These are phyloP conservation scores for Colistium nudipinnis DNA, from an alignment of 2,113 vertebrate genomes.

Conservation along the genomic window DNA sequence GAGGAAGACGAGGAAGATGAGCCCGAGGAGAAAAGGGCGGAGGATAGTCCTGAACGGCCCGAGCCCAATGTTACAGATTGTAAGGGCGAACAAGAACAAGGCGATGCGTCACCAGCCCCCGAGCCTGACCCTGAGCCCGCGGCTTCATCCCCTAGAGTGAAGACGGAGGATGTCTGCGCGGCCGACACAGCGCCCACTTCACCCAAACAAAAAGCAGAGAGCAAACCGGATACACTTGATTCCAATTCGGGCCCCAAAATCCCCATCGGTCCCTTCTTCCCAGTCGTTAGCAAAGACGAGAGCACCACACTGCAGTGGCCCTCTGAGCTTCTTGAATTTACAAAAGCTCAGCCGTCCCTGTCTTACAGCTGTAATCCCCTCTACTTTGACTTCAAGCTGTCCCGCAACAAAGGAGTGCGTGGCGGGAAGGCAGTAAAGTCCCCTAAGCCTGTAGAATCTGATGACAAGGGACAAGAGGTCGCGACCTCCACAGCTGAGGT, in stretches of 20 bases:
- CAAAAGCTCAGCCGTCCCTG: constrained; percentile 90
- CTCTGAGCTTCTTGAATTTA: constrained; percentile 95
- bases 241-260: constrained; percentile 86
- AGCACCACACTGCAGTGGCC: constrained; percentile 98
- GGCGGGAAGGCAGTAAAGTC: constrained; percentile 71
- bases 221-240: constrained; percentile 64
- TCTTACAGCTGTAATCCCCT: constrained; percentile 98
- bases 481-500: constrained; percentile 65
- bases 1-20: constrained; percentile 41
- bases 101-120: constrained; percentile 23
- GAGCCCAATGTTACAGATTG: constrained; percentile 38
- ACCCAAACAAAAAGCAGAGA: constrained; percentile 60
- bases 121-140: constrained; percentile 50
- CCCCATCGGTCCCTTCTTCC: constrained; percentile 91
- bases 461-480: constrained; percentile 68
- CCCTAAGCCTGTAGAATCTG: constrained; percentile 64
- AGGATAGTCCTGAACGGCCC: constrained; percentile 47
- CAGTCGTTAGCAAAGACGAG: constrained; percentile 96
- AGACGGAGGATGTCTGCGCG: constrained; percentile 45
- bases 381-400: constrained; percentile 98
- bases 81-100: constrained; percentile 65
- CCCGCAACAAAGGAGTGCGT: constrained; percentile 88
- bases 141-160: constrained; percentile 49
- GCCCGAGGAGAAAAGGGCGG: constrained; percentile 60
- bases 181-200: constrained; percentile 36